These are phyloP conservation scores for Oreochromis aureus DNA, from an alignment of 2,113 vertebrate species.

Conservation along the genomic window DNA sequence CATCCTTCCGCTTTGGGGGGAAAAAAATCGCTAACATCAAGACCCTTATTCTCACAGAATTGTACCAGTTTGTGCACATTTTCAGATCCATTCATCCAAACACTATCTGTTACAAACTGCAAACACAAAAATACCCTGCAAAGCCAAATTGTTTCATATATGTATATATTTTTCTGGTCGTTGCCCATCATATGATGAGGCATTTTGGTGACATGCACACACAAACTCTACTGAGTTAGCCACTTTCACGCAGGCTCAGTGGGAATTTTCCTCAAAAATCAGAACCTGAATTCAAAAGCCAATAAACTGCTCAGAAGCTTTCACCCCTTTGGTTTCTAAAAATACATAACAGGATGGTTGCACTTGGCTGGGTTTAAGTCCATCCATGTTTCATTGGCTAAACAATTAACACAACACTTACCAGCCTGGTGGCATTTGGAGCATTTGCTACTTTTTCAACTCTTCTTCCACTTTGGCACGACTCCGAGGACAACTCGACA, in stretches of 20 bases:
- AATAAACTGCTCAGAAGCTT: not conserved
- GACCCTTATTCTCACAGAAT: not conserved
- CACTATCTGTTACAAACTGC: not conserved
- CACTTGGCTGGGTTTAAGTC: not conserved
- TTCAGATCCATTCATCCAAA: not conserved
- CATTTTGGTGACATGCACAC: not conserved
- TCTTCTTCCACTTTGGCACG: not conserved
- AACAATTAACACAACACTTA: not conserved
- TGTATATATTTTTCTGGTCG: not conserved
- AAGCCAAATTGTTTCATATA: not conserved
- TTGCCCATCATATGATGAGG: not conserved
- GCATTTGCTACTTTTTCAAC: not conserved
- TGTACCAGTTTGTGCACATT: not conserved
- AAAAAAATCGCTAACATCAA: not conserved
- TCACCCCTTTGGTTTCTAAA: not conserved
- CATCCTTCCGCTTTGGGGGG: not conserved
- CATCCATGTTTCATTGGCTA: not conserved
- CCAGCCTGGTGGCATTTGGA: not conserved
- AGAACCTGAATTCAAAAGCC: not conserved
- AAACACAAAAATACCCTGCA: not conserved
- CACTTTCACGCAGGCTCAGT: not conserved
- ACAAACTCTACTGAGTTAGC: not conserved
- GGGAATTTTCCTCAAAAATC: not conserved
- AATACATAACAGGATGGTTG: not conserved
- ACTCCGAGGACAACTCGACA: not conserved